A percentile compares a stretch with the other conserved stretches of the same genome.
Evolutionary conservation across 2,888 invertebrate species (phyloP).

Genomic region (Drosophila colorata): DNA sequence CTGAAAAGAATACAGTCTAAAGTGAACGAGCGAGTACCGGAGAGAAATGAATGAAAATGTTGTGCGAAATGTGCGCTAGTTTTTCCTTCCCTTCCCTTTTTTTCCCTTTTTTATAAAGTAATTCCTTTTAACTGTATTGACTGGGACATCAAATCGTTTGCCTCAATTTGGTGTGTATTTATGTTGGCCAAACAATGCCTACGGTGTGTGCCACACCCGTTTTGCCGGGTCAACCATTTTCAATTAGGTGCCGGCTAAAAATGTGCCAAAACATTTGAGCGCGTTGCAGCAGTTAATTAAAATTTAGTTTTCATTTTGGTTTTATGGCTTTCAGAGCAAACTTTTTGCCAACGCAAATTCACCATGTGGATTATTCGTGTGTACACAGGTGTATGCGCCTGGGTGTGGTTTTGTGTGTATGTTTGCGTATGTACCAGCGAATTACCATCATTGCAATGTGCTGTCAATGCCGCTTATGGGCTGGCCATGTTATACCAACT

Average conservation of each 20-base stretch:
- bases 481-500: conserved; percentile 26
- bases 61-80: conserved; percentile 12
- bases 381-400: conserved; percentile 5
- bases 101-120: conserved; percentile 35
- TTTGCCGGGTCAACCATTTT: conserved; percentile 44
- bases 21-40: neutral
- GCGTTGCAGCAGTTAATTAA: conserved; percentile 68
- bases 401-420: conserved; percentile 4
- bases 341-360: conserved; percentile 14
- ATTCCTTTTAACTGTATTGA: conserved; percentile 14
- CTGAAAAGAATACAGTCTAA: conserved; percentile 5
- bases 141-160: conserved; percentile 4
- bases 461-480: conserved; percentile 53
- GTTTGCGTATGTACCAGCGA: conserved; percentile 5
- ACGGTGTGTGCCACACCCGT: conserved; percentile 27
- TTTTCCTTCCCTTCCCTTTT: neutral
- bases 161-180: conserved; percentile 31
- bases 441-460: conserved; percentile 19
- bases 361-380: conserved; percentile 10
- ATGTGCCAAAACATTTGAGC: conserved; percentile 29
- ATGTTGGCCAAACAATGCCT: conserved; percentile 9
- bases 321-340: conserved; percentile 36
- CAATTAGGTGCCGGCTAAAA: conserved; percentile 27
- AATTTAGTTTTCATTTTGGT: conserved; percentile 70
- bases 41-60: conserved; percentile 17